Evolutionary conservation across 2,888 invertebrate genomes (phyloP), one percentile per base, ranked within the genome.

Genomic region (Oegoconia quadripuncta): DNA sequence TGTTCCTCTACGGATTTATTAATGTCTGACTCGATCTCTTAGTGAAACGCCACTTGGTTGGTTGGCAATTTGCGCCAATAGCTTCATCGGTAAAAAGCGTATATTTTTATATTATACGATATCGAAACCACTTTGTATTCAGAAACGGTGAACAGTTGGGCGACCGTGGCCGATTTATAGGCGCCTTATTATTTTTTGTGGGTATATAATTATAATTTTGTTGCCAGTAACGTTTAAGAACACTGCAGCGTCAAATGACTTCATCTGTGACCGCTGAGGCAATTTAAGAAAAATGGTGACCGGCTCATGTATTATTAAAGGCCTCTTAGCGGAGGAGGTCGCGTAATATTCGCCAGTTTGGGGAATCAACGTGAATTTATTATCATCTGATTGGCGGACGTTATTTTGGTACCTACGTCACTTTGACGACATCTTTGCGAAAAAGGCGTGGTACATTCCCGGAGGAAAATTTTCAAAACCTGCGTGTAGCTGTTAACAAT

Each of bases 181-280:
- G 48, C 49, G 50, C 44, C 56, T 63, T 50, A 55, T 63, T 61
- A 59, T 51, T 50, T 52, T 52, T 51, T 53, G 46, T 45, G 46
- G 46, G 39, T 44, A 36, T 41, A 37, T 43, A 50, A 59, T 53
- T 52, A 51, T 48, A 53, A 51, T 61, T 58, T 63, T 60, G 62
- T 56, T 49, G 55, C 54, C 55, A 58, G 59, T 51, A 55, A 48
- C 42, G 37, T 44, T 58, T 42, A 49, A 58, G 43, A 55, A 55
- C 55, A 55, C 57, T 48, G 46, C 50, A 47, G 48, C 37, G 48
- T 50, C 46, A 66, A 68, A 73, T 71, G 57, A 55, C 70, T 73
- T 72, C 57, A 73, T 74, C 58, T 55, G 50, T 59, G 57, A 56
- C 54, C 46, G 40, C 29, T 35, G 32, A 35, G 42, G 42, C 57